Conservation (phyloP, 2,888 invertebrate species). For the Carabus problematicus region DNA sequence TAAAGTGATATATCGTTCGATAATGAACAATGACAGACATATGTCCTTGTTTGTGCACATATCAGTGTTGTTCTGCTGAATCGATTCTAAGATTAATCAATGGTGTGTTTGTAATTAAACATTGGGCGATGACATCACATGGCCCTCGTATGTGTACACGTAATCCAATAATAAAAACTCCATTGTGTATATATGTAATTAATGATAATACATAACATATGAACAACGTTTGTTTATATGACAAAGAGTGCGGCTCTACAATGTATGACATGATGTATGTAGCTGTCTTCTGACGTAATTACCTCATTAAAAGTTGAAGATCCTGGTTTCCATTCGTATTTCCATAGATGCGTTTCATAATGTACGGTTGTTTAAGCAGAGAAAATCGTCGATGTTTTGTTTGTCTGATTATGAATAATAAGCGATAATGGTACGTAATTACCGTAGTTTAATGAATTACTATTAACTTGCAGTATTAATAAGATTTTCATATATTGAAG, state of each 20-base stretch:
- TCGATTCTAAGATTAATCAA: slow-evolving; percentile 3
- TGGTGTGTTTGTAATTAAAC: slow-evolving; percentile 18
- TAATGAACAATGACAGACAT: too few species aligned
- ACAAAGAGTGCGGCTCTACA: slow-evolving; percentile 14
- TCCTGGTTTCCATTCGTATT: not conserved
- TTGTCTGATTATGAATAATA: too few species aligned
- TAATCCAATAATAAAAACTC: slow-evolving; percentile 13
- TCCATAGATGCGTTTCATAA: too few species aligned
- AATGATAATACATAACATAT: slow-evolving; percentile 18
- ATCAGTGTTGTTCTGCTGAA: not conserved
- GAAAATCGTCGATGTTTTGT: too few species aligned
- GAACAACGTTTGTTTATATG: slow-evolving; percentile 10
- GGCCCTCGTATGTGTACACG: not conserved
- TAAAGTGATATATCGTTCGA: too few species aligned
- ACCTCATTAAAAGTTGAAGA: slow-evolving; percentile 21
- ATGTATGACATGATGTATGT: slow-evolving; percentile 17
- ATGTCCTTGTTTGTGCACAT: too few species aligned
- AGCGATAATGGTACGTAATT: too few species aligned
- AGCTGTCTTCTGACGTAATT: slow-evolving; percentile 17
- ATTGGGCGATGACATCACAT: slow-evolving; percentile 21
- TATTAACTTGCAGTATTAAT: too few species aligned
- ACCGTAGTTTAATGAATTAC: too few species aligned
- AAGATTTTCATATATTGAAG: too few species aligned
- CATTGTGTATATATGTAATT: slow-evolving; percentile 12
- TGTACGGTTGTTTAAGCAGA: too few species aligned